Evolutionary conservation across 1,140 invertebrate genomes (phyloP).

Genomic region (Heliconius eleuchia): DNA sequence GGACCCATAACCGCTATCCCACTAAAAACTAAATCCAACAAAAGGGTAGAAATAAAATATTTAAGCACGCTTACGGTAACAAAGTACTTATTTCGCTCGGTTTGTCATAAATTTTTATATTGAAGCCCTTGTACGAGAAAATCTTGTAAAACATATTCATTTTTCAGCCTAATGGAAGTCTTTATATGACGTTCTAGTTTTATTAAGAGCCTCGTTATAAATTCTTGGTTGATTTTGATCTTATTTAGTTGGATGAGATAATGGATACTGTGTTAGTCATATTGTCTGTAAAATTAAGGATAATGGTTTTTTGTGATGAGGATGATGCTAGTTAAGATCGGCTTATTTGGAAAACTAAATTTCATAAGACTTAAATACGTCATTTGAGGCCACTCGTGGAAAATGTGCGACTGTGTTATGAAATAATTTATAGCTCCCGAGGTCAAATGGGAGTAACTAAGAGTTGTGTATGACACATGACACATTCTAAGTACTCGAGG

Average conservation of each 20-base stretch:
- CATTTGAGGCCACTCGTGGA: no score
- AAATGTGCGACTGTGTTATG: no score
- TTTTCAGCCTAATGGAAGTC: conserved; percentile 32
- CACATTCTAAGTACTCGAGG: no score
- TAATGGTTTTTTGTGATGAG: not conserved
- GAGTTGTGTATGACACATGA: no score
- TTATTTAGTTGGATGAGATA: not conserved
- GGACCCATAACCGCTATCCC: no score
- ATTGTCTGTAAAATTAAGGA: not conserved
- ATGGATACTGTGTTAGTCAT: not conserved
- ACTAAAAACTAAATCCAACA: not conserved
- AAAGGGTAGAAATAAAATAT: not conserved
- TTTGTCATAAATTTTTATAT: conserved; percentile 35
- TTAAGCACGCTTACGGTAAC: not conserved
- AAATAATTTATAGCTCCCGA: no score
- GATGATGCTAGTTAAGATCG: not conserved
- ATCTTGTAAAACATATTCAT: conserved; percentile 31
- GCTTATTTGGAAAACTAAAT: not conserved
- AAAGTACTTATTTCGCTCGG: conserved; percentile 1
- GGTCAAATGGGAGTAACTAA: no score
- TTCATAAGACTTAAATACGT: not conserved
- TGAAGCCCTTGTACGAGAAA: conserved; percentile 27
- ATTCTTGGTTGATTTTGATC: not conserved
- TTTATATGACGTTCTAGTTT: conserved; percentile 25
- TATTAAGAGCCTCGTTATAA: conserved; percentile 17